A percentile compares a stretch with the other conserved stretches of the same genome.
phyloP scores from a whole-genome alignment of 2,797 vertebrate genomes.

The Cetoscarus ocellatus region DNA sequence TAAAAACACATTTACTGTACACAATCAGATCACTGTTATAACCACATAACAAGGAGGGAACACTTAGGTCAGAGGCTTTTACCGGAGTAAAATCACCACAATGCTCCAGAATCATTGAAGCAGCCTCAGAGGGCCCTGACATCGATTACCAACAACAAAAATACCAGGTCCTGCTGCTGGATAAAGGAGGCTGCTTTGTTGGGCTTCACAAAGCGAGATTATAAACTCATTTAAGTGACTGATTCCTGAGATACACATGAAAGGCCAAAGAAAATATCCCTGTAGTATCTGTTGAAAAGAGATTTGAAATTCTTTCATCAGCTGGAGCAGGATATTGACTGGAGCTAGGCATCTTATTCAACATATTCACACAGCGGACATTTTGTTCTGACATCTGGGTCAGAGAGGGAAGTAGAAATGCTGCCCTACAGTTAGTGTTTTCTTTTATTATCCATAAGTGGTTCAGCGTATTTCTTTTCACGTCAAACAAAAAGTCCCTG shows the following conservation, averaged over 20 bases:
- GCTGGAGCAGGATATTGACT: background rate
- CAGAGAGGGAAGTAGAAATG: too few relatives aligned
- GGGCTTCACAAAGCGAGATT: conserved; percentile 23
- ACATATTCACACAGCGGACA: too few relatives aligned
- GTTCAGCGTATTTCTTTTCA: too few relatives aligned
- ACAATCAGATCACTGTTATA: conserved; percentile 15
- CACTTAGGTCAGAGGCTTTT: conserved; percentile 16
- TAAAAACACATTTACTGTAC: conserved; percentile 16
- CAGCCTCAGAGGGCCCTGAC: conserved; percentile 21
- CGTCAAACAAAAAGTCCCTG: too few relatives aligned
- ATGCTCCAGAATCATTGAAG: conserved; percentile 21
- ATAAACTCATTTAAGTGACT: conserved; percentile 3
- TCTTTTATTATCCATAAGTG: too few relatives aligned
- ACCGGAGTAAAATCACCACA: conserved; percentile 11
- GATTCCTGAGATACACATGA: conserved; percentile 4
- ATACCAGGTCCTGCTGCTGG: conserved; percentile 10
- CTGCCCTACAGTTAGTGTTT: too few relatives aligned
- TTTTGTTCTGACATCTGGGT: too few relatives aligned
- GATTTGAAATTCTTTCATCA: conserved; percentile 5
- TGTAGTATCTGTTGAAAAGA: background rate
- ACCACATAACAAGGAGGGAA: conserved; percentile 7
- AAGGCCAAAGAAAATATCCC: background rate
- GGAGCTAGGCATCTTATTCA: background rate
- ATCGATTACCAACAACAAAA: conserved; percentile 32
- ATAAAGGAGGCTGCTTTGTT: conserved; percentile 9